phyloP scores from a whole-genome alignment of 2,888 invertebrate species.

The Leptopterna dolabrata region DNA sequence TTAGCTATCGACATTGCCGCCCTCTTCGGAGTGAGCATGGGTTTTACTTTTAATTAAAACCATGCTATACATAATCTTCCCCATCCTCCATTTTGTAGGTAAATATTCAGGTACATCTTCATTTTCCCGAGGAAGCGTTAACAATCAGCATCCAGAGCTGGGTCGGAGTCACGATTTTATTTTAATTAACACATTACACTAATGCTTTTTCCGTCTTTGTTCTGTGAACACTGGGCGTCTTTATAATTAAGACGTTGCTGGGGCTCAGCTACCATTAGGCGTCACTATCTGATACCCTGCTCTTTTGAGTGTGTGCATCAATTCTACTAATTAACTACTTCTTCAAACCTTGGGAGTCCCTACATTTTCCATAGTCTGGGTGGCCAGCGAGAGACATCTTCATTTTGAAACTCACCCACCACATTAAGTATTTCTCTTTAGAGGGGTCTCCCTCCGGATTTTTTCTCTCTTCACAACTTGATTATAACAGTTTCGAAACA shows the following conservation, averaged over 20 bases:
- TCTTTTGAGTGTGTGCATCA: conserved; percentile 46
- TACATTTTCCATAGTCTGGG: background rate
- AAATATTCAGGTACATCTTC: background rate
- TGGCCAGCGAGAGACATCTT: conserved; percentile 1
- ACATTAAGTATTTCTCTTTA: background rate
- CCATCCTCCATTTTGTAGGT: background rate
- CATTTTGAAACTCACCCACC: background rate
- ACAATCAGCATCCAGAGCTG: conserved; percentile 26
- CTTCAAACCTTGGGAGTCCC: conserved; percentile 11
- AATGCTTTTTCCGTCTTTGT: conserved; percentile 43
- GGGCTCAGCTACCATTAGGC: conserved; percentile 24
- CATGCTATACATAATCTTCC: background rate
- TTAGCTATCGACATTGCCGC: background rate
- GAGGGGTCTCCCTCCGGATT: background rate
- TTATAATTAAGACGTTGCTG: conserved; percentile 46
- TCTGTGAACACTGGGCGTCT: background rate
- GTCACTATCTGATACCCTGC: conserved; percentile 46
- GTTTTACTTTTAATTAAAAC: background rate
- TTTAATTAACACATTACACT: conserved; percentile 52
- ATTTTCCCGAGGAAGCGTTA: background rate
- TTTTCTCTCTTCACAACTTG: background rate
- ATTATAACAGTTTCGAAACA: background rate
- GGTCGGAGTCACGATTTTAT: conserved; percentile 40
- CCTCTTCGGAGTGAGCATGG: background rate
- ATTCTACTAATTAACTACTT: conserved; percentile 53